These are phyloP conservation scores for Enteromius fasciolatus DNA, from an alignment of 2,797 vertebrate genomes.

Conservation along the genomic window DNA sequence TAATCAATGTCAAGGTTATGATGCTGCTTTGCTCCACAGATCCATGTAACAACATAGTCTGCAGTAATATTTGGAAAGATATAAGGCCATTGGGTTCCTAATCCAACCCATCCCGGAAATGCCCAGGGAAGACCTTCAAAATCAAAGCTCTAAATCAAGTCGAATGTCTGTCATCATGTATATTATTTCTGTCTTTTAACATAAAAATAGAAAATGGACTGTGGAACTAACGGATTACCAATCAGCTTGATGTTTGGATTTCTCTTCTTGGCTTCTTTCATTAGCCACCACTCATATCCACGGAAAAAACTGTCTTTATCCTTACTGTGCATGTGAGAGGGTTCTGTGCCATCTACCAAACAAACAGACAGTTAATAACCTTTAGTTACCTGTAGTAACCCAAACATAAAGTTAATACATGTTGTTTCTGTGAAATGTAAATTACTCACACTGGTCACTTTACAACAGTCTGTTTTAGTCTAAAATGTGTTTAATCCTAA, in stretches of 20 bases:
- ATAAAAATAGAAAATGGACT: not conserved
- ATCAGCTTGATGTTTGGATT: slow-evolving; percentile 89
- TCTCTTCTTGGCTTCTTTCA: slow-evolving; percentile 97
- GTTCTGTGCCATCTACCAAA: slow-evolving; percentile 89
- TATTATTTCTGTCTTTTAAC: not conserved
- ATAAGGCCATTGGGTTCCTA: slow-evolving; percentile 90
- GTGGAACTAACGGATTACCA: slow-evolving; percentile 28
- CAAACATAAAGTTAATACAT: not conserved
- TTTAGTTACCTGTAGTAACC: not conserved
- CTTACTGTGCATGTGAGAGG: slow-evolving; percentile 94
- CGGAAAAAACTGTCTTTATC: slow-evolving; percentile 92
- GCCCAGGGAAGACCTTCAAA: slow-evolving; percentile 90
- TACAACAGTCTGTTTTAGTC: not conserved
- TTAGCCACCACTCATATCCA: slow-evolving; percentile 98
- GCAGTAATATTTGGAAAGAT: slow-evolving; percentile 86
- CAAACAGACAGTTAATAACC: not conserved
- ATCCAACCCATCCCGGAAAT: slow-evolving; percentile 93
- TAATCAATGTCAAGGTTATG: slow-evolving; percentile 94
- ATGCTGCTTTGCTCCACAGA: slow-evolving; percentile 89
- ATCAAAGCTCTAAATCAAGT: slow-evolving; percentile 12
- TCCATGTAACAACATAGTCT: slow-evolving; percentile 89
- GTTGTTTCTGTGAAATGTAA: not conserved
- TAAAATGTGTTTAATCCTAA: not conserved
- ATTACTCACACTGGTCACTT: not conserved
- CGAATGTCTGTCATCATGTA: not conserved